Percentiles rank a stretch among this genome's conserved stretches.
Evolutionary conservation across 2,797 vertebrate species (phyloP).

Genomic region (Sebastes itinus): DNA sequence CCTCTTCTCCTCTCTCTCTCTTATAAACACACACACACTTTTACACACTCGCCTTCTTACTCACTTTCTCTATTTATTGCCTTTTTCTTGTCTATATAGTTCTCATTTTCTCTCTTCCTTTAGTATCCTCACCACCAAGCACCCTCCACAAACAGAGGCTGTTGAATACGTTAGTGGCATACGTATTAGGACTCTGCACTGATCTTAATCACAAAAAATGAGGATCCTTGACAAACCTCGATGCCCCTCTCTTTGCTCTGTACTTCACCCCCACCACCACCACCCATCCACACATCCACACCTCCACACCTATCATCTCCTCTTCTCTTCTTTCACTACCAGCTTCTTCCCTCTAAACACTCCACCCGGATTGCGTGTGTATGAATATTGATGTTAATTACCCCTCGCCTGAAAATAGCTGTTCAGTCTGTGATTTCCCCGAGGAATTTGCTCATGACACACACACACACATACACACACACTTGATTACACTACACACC

Average conservation of each 20-base stretch:
- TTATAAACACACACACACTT: background rate
- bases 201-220: conserved; percentile 56
- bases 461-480: conserved; percentile 20
- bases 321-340: conserved; percentile 10
- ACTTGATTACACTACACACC: background rate
- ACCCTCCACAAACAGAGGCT: background rate
- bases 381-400: conserved; percentile 80
- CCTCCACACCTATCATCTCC: conserved; percentile 21
- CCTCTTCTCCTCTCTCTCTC: conserved; percentile 1
- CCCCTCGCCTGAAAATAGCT: conserved; percentile 63
- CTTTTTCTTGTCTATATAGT: background rate
- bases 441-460: conserved; percentile 39
- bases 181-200: conserved; percentile 20
- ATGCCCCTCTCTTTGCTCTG: background rate
- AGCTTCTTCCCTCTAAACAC: conserved; percentile 27
- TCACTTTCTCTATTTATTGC: background rate
- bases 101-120: background rate
- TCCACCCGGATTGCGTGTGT: conserved; percentile 46
- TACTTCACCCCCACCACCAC: background rate
- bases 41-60: background rate
- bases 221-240: conserved; percentile 29
- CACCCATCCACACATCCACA: too few relatives aligned
- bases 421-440: conserved; percentile 69
- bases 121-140: background rate
- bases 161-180: conserved; percentile 17